Conservation (phyloP, 2,113 vertebrate species). For the Grus americana region DNA sequence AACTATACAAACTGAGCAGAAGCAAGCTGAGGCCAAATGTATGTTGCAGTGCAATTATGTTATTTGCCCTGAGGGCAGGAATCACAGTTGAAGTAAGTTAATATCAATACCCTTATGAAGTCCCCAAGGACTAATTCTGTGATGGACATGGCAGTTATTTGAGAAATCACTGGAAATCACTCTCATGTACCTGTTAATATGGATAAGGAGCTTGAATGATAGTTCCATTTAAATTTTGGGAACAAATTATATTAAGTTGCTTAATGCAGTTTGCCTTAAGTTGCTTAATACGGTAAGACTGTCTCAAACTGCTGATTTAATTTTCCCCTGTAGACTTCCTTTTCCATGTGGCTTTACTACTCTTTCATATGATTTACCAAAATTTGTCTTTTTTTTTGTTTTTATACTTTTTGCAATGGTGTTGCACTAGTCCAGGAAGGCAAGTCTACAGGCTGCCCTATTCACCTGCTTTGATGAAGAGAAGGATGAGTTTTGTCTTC, state of each 20-base stretch:
- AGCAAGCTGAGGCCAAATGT: not conserved
- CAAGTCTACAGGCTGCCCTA: not conserved
- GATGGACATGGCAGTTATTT: slow-evolving; percentile 2
- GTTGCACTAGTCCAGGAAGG: not conserved
- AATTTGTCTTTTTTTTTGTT: fast-evolving
- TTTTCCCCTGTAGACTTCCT: not conserved
- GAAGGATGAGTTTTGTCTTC: not conserved
- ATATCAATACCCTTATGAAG: slow-evolving; percentile 2
- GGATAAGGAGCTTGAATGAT: not conserved
- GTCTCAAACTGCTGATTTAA: not conserved
- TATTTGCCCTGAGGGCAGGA: not conserved
- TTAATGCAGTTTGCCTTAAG: not conserved
- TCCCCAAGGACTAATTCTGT: not conserved
- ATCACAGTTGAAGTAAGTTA: not conserved
- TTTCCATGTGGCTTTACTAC: not conserved
- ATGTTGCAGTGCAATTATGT: not conserved
- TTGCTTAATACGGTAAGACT: not conserved
- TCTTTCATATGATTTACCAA: not conserved
- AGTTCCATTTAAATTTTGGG: not conserved
- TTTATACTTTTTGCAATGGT: not conserved
- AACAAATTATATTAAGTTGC: not conserved
- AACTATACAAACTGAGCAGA: not conserved
- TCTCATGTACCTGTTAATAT: not conserved
- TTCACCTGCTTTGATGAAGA: not conserved
- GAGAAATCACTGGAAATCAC: slow-evolving; percentile 5